A percentile compares a stretch with the other conserved stretches of the same genome.
These are phyloP conservation scores for Myanophis thanlyinensis DNA, from an alignment of 2,113 vertebrate genomes.

Conservation along the genomic window DNA sequence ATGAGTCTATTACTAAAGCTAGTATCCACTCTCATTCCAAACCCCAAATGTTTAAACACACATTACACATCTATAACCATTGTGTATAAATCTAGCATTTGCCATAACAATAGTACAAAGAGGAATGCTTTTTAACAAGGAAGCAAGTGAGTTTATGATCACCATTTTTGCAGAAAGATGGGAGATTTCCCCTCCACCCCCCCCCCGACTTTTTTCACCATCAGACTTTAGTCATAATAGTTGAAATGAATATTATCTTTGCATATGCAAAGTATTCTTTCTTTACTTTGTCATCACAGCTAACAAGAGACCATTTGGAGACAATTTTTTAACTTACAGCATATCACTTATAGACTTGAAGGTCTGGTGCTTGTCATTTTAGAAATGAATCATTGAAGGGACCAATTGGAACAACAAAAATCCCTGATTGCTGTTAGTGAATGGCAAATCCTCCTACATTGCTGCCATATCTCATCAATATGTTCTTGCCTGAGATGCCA, in stretches of 20 bases:
- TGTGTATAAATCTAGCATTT: neutral
- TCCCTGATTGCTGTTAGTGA: conserved; percentile 4
- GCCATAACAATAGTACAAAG: neutral
- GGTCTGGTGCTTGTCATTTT: neutral
- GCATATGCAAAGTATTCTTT: neutral
- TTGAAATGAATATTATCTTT: neutral
- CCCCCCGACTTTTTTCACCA: neutral
- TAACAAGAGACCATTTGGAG: neutral
- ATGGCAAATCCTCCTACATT: conserved; percentile 47
- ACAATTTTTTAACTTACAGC: neutral
- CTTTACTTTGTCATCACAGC: neutral
- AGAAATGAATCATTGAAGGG: conserved; percentile 14
- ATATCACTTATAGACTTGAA: neutral
- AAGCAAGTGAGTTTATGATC: neutral
- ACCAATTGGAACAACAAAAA: neutral
- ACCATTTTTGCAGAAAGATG: neutral
- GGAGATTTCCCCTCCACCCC: too few species aligned
- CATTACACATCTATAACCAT: neutral
- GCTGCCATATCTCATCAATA: conserved; percentile 39
- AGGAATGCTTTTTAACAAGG: neutral
- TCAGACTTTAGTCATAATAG: neutral
- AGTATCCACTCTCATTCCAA: neutral
- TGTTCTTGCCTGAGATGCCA: conserved; percentile 39
- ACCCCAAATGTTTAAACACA: neutral
- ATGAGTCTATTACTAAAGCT: neutral